phyloP scores from a whole-genome alignment of 2,888 invertebrate species.

The Abrostola triplasia region DNA sequence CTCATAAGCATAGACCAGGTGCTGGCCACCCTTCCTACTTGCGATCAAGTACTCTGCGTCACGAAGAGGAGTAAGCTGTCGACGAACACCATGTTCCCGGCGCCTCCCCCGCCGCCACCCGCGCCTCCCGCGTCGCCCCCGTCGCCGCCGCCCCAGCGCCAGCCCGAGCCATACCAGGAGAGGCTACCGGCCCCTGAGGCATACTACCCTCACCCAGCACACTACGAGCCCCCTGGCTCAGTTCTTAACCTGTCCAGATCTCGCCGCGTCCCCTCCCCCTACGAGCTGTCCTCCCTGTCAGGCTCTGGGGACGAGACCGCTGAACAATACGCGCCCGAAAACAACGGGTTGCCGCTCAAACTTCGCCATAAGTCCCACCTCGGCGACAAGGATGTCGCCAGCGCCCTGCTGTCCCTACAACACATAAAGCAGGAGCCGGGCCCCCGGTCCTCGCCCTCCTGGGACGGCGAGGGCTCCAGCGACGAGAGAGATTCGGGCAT shows the following conservation, averaged over 20 bases:
- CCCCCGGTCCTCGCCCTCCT: slow-evolving; percentile 93
- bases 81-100: slow-evolving; percentile 86
- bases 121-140: slow-evolving; percentile 84
- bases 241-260: slow-evolving; percentile 92
- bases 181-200: slow-evolving; percentile 82
- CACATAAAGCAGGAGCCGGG: slow-evolving; percentile 96
- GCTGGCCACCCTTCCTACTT: slow-evolving; percentile 94
- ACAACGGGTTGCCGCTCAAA: slow-evolving; percentile 95
- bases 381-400: slow-evolving; percentile 96
- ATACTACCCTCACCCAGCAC: slow-evolving; percentile 86
- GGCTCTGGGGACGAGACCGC: slow-evolving; percentile 87
- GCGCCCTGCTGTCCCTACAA: slow-evolving; percentile 94
- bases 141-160: slow-evolving; percentile 87
- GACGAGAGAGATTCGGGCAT: slow-evolving; percentile 97
- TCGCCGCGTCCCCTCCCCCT: slow-evolving; percentile 92
- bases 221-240: slow-evolving; percentile 89
- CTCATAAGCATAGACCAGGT: slow-evolving; percentile 96
- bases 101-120: slow-evolving; percentile 86
- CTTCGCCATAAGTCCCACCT: slow-evolving; percentile 96
- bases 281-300: slow-evolving; percentile 93
- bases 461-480: slow-evolving; percentile 96
- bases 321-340: slow-evolving; percentile 88
- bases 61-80: slow-evolving; percentile 91
- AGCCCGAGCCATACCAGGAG: slow-evolving; percentile 85
- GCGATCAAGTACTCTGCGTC: slow-evolving; percentile 94